Percentiles rank a stretch among this genome's conserved stretches.
These are phyloP conservation scores for Sus cebifrons DNA, from an alignment of 2,797 vertebrate genomes.

Conservation along the genomic window DNA sequence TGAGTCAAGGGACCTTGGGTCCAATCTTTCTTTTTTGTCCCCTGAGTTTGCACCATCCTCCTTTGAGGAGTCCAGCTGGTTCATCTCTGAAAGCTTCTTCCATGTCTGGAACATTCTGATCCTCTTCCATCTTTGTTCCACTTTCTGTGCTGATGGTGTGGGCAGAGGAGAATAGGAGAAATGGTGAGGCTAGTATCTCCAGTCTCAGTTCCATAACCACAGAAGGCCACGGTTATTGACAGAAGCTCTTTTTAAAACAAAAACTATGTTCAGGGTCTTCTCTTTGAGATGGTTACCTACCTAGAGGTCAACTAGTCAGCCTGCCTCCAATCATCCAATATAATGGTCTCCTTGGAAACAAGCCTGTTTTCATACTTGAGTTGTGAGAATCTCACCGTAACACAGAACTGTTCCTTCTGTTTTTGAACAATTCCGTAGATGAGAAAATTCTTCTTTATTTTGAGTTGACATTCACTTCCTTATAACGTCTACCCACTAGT, in stretches of 20 bases:
- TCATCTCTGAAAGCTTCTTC: conserved; percentile 5
- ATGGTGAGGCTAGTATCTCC: not conserved
- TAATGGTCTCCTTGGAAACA: not conserved
- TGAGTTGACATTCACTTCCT: not conserved
- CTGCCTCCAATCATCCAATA: not conserved
- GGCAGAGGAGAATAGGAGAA: conserved; percentile 10
- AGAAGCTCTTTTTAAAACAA: not conserved
- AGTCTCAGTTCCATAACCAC: not conserved
- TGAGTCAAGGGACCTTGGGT: not conserved
- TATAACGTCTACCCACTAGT: not conserved
- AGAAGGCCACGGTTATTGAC: not conserved
- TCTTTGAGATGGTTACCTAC: not conserved
- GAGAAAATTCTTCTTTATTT: conserved; percentile 23
- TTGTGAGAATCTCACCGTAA: not conserved
- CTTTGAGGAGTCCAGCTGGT: not conserved
- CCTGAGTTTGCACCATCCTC: not conserved
- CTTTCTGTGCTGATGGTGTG: not conserved
- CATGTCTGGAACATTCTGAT: not conserved
- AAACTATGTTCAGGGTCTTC: not conserved
- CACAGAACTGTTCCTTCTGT: not conserved
- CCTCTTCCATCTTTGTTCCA: not conserved
- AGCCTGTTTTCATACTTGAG: not conserved
- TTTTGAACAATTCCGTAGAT: conserved; percentile 16
- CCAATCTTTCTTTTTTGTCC: not conserved
- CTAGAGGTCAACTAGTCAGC: not conserved